Evolutionary conservation across 35 echinoderm and acorn worm species (phyloP), one percentile per base, ranked within the genome.

Genomic region (Hemicentrotus pulcherrimus): DNA sequence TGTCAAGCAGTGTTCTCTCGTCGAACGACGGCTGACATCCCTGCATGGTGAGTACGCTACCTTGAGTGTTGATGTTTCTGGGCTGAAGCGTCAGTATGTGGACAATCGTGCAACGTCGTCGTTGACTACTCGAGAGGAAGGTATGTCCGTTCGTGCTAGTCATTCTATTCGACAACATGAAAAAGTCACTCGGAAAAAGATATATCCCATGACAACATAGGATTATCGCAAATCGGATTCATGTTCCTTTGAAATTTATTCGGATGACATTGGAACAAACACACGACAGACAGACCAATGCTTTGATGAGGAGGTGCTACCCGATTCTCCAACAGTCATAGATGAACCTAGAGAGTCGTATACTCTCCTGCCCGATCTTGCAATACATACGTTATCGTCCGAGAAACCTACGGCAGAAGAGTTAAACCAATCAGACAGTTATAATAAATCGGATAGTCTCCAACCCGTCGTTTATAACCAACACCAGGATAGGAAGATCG

Each of bases 11-110:
- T 93, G 91, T 46, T 58, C 24, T 24, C 91, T 47, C 5, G 91
- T 93, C 48, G 91, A 93, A 58, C 47, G 91, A 48, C 91, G 91
- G 3, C 48, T 93, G 91, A 58, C 91, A 5, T 46, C 32, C 48
- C 30, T 93, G 16, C 91, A 93, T 14, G 91, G 46, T 31, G 91
- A 93, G 9, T 93, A 58, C n/a, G 46, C n/a, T 32, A 22, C 32
- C 45, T n/a, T 93, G 32, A 93, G 91, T 31, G 46, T 58, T 28
- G 48, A 9, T 28, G 91, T 93, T 0, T 93, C 46, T 2, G 91
- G 48, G 12, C 48, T 93, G 91, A 47, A 47, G 47, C 91, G 30
- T 13, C 91, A 93, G 24, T 93, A 93, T 24, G 46, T 47, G 11
- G 88, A 90, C 88, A 90, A 15, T 47, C 32, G 15, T 11, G 31